Percentiles rank a stretch among this genome's conserved stretches.
These are phyloP conservation scores for Drosophila bocqueti DNA, from an alignment of 1,140 invertebrate genomes.

Conservation along the genomic window DNA sequence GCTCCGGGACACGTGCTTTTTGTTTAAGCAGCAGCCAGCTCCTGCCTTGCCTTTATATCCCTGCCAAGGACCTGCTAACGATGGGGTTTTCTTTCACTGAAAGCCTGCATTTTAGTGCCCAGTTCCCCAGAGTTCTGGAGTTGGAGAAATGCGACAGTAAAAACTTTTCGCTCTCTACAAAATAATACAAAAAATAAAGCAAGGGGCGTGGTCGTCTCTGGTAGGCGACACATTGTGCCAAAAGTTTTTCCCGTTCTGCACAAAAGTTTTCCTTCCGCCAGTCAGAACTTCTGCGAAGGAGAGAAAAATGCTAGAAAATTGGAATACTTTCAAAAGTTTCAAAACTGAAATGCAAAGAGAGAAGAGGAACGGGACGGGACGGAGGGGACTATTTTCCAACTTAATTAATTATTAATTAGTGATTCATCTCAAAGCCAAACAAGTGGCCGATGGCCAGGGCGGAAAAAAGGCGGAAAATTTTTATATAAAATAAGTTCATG, in stretches of 20 bases:
- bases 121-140: constrained; percentile 21
- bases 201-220: constrained; percentile 35
- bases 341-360: constrained; percentile 38
- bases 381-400: constrained; percentile 59
- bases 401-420: constrained; percentile 83
- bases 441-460: constrained; percentile 52
- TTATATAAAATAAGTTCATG: constrained; percentile 71
- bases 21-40: constrained; percentile 59
- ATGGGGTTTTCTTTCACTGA: constrained; percentile 18
- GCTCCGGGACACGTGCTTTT: constrained; percentile 70
- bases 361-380: not conserved
- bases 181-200: not conserved
- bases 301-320: constrained; percentile 71
- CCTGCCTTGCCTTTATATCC: constrained; percentile 14
- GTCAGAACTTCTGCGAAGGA: constrained; percentile 43
- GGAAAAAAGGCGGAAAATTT: constrained; percentile 36
- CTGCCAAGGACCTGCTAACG: constrained; percentile 55
- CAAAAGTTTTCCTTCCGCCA: constrained; percentile 50
- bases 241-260: constrained; percentile 53
- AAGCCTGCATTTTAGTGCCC: constrained; percentile 70
- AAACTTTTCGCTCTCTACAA: constrained; percentile 55
- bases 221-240: constrained; percentile 71
- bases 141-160: constrained; percentile 78
- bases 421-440: constrained; percentile 70
- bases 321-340: constrained; percentile 77